Evolutionary conservation across 1,140 invertebrate genomes (phyloP).

Genomic region (Metopolophium dirhodum): DNA sequence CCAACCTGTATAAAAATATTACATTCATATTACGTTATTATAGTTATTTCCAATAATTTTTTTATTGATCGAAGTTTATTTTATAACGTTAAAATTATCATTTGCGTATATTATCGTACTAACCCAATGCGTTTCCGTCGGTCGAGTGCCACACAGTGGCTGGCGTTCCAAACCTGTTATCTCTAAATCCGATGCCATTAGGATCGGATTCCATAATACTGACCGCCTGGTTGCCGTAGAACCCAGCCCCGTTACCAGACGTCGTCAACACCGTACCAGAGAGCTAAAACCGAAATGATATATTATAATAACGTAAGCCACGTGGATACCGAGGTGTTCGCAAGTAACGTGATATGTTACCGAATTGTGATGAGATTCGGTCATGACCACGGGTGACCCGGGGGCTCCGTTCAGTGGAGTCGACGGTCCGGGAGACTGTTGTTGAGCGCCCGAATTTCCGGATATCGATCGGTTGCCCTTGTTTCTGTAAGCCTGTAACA

Average conservation of each 20-base stretch:
- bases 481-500: constrained; percentile 46
- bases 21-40: neutral
- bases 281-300: neutral
- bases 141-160: constrained; percentile 51
- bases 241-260: constrained; percentile 37
- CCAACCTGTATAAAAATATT: constrained; percentile 36
- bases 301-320: neutral
- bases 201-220: constrained; percentile 55
- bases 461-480: constrained; percentile 53
- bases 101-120: neutral
- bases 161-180: constrained; percentile 44
- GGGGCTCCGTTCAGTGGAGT: constrained; percentile 49
- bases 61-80: neutral
- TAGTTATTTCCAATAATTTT: neutral
- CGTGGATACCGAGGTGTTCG: neutral
- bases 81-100: neutral
- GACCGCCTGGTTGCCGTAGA: constrained; percentile 48
- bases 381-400: constrained; percentile 42
- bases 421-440: constrained; percentile 41
- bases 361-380: constrained; percentile 25
- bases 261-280: constrained; percentile 40
- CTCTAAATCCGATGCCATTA: constrained; percentile 37
- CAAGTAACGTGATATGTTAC: neutral
- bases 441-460: constrained; percentile 3
- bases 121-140: constrained; percentile 47